Evolutionary conservation across 2,113 vertebrate species (phyloP).

Genomic region (Ibidorhyncha struthersii): DNA sequence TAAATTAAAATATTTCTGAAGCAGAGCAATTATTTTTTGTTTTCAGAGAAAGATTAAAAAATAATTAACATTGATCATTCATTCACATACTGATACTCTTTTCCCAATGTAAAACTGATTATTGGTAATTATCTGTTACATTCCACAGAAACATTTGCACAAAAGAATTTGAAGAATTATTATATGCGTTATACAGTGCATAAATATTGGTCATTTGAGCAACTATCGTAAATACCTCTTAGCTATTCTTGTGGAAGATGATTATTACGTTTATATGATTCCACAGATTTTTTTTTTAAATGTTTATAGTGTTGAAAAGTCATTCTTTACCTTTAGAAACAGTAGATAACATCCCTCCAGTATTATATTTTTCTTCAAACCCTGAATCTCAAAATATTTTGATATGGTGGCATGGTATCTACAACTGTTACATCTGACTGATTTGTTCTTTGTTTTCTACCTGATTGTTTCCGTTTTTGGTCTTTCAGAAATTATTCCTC

Average conservation of each 20-base stretch:
- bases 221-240: background rate
- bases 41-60: background rate
- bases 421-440: background rate
- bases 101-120: background rate
- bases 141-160: background rate
- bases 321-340: background rate
- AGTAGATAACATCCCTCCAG: background rate
- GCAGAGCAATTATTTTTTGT: background rate
- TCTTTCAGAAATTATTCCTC: background rate
- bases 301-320: background rate
- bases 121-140: background rate
- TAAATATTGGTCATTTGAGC: background rate
- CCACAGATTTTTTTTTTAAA: background rate
- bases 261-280: background rate
- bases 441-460: background rate
- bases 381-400: rapidly evolving
- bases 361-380: background rate
- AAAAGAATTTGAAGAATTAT: background rate
- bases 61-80: background rate
- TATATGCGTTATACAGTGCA: background rate
- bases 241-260: background rate
- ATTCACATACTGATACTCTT: background rate
- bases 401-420: background rate
- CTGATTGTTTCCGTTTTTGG: background rate
- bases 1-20: constrained; percentile 8